Percentiles rank a stretch among this genome's conserved stretches.
These are phyloP conservation scores for Sandelia bainsii DNA, from an alignment of 2,797 vertebrate species.

Conservation along the genomic window DNA sequence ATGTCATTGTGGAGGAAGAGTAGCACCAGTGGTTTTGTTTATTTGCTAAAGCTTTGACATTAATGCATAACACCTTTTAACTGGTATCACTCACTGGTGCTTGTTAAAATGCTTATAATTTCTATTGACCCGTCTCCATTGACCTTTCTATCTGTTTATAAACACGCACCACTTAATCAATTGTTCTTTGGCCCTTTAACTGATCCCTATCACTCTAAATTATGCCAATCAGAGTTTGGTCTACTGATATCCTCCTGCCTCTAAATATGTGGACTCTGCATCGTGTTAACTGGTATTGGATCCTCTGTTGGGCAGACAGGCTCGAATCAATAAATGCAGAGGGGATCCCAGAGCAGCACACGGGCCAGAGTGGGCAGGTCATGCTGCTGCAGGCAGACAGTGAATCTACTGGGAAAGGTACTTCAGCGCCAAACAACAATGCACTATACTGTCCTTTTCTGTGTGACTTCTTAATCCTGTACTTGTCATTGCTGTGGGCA, in stretches of 20 bases:
- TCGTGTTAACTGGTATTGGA: slow-evolving; percentile 74
- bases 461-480: slow-evolving; percentile 50
- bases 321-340: slow-evolving; percentile 61
- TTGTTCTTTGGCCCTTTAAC: slow-evolving; percentile 63
- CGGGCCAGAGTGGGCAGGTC: slow-evolving; percentile 46
- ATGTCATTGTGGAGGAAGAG: neutral
- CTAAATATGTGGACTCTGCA: slow-evolving; percentile 77
- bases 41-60: neutral
- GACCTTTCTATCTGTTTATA: slow-evolving; percentile 70
- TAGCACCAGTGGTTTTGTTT: neutral
- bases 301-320: slow-evolving; percentile 69
- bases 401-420: slow-evolving; percentile 37
- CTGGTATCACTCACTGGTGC: slow-evolving; percentile 33
- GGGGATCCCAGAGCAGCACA: slow-evolving; percentile 47
- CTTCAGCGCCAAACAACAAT: slow-evolving; percentile 49
- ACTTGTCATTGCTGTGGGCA: slow-evolving; percentile 46
- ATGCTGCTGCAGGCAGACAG: slow-evolving; percentile 35
- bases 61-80: slow-evolving; percentile 39
- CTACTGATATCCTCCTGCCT: slow-evolving; percentile 63
- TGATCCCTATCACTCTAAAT: slow-evolving; percentile 80
- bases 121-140: slow-evolving; percentile 62
- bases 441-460: slow-evolving; percentile 22
- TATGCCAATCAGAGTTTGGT: slow-evolving; percentile 53
- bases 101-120: slow-evolving; percentile 70
- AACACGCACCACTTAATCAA: slow-evolving; percentile 73